A percentile compares a stretch with the other conserved stretches of the same genome.
Evolutionary conservation across 1,140 invertebrate genomes (phyloP).

Genomic region (Leptinotarsa lineolata): DNA sequence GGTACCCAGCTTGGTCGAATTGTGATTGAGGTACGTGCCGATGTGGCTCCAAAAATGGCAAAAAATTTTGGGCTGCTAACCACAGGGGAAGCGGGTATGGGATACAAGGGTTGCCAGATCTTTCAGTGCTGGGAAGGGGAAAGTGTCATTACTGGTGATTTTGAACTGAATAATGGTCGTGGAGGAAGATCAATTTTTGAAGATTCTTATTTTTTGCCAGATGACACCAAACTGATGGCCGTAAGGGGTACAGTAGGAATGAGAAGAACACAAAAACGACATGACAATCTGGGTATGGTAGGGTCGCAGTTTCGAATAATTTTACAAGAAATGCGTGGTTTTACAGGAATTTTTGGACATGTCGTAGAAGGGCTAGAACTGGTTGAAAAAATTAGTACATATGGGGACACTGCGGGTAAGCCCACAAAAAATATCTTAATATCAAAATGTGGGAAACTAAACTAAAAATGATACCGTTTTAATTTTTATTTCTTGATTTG

Average conservation of each 20-base stretch:
- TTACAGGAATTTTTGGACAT: conserved; percentile 82
- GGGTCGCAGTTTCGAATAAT: conserved; percentile 84
- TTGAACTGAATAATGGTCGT: conserved; percentile 79
- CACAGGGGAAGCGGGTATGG: conserved; percentile 77
- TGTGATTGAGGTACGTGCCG: conserved; percentile 80
- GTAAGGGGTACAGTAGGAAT: conserved; percentile 79
- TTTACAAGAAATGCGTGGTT: conserved; percentile 77
- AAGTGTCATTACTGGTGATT: conserved; percentile 80
- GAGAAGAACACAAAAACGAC: conserved; percentile 78
- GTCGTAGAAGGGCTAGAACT: conserved; percentile 81
- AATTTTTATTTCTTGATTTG: not conserved
- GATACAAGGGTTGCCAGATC: conserved; percentile 78
- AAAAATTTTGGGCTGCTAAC: conserved; percentile 85
- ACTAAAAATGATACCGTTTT: not conserved
- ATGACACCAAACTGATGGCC: conserved; percentile 78
- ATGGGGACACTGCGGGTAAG: conserved; percentile 76
- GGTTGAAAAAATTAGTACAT: conserved; percentile 78
- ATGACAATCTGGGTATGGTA: conserved; percentile 79
- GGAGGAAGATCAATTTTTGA: conserved; percentile 79
- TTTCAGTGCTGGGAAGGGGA: conserved; percentile 84
- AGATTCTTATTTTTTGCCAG: conserved; percentile 78
- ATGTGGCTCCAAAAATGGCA: conserved; percentile 87
- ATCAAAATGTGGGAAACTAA: conserved; percentile 74
- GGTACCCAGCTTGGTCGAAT: conserved; percentile 72
- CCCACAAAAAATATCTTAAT: conserved; percentile 76